A percentile compares a stretch with the other conserved stretches of the same genome.
These are phyloP conservation scores for Siderastrea siderea DNA, from an alignment of 92 coral and sea anemone species.

Conservation along the genomic window DNA sequence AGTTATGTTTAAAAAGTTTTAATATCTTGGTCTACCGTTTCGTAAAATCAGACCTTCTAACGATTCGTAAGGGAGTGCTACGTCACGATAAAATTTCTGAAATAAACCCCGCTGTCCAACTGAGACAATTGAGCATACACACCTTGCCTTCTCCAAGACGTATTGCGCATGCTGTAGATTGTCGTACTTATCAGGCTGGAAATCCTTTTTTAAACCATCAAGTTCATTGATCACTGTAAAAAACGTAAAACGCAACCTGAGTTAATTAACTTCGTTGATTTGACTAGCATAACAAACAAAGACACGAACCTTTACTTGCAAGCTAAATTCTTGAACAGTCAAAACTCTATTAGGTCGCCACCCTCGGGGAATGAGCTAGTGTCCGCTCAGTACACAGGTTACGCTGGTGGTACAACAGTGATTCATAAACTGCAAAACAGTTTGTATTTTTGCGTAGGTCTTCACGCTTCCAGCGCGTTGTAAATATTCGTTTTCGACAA, in stretches of 20 bases:
- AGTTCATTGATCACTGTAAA: conserved; percentile 93
- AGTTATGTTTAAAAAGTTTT: no score
- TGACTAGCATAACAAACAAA: not conserved
- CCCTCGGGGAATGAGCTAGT: no score
- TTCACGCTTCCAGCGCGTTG: no score
- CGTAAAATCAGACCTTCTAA: no score
- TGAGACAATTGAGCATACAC: not conserved
- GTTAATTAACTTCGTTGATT: not conserved
- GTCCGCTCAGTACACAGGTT: no score
- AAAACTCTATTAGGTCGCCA: no score
- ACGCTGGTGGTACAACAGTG: no score
- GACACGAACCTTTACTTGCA: not conserved
- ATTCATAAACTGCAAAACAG: no score
- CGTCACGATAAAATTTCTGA: not conserved
- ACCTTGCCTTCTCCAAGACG: conserved; percentile 93
- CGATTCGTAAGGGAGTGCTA: not conserved
- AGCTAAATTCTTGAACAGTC: not conserved
- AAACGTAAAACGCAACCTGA: not conserved
- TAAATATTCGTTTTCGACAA: no score
- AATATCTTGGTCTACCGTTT: no score
- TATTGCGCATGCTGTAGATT: conserved; percentile 83
- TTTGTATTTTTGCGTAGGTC: no score
- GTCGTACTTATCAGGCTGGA: conserved; percentile 70
- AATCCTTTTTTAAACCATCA: conserved; percentile 89
- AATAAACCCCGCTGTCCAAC: not conserved